These are phyloP conservation scores for Poecilus cupreus DNA, from an alignment of 2,888 invertebrate genomes.

Conservation along the genomic window DNA sequence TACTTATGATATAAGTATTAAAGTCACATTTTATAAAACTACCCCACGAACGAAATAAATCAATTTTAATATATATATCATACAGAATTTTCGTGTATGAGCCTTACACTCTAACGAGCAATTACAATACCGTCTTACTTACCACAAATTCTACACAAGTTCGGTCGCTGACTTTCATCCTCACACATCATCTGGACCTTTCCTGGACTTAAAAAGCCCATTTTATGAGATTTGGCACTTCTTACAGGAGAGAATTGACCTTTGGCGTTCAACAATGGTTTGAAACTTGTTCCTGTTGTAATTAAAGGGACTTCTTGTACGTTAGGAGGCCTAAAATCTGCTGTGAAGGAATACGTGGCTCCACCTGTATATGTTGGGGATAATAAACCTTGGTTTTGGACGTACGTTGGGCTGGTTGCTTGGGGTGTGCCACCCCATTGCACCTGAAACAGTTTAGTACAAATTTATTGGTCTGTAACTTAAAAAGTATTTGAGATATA, in stretches of 20 bases:
- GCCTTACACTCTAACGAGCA: no score
- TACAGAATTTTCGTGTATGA: no score
- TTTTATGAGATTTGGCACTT: conserved; percentile 24
- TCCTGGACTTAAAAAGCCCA: conserved; percentile 57
- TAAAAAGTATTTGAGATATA: no score
- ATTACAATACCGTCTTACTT: conserved; percentile 53
- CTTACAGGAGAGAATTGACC: conserved; percentile 47
- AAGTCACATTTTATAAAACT: no score
- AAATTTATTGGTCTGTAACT: no score
- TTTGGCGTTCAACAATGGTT: conserved; percentile 73
- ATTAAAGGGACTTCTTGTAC: conserved; percentile 76
- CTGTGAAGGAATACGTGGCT: conserved; percentile 88
- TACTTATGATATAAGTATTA: no score
- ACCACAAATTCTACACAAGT: conserved; percentile 95
- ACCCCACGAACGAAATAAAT: no score
- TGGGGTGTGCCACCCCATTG: conserved; percentile 83
- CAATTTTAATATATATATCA: no score
- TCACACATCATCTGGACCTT: conserved; percentile 75
- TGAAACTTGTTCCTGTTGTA: conserved; percentile 76
- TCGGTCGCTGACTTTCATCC: conserved; percentile 88
- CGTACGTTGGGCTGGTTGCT: conserved; percentile 76
- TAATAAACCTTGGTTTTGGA: conserved; percentile 79
- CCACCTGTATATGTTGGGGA: conserved; percentile 81
- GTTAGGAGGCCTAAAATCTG: conserved; percentile 83
- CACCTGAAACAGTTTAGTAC: conserved; percentile 69